Evolutionary conservation across 2,797 vertebrate species (phyloP).

Genomic region (Oreochromis mossambicus): DNA sequence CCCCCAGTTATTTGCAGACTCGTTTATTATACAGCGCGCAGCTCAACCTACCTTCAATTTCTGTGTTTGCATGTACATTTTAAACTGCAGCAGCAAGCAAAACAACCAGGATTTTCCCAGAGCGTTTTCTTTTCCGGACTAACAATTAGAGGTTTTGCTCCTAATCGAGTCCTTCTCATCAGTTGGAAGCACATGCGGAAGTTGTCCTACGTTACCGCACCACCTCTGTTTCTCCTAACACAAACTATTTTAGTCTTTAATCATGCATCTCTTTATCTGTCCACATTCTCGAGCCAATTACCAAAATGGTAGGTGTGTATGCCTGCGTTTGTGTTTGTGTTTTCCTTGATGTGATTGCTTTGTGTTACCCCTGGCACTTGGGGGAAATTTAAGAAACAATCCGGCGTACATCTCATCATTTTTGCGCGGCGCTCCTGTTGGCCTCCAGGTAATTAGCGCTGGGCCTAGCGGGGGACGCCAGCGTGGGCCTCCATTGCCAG

Average conservation of each 20-base stretch:
- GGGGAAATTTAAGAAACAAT: constrained; percentile 57
- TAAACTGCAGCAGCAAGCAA: neutral
- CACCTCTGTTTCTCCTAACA: neutral
- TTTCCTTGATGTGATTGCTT: constrained; percentile 50
- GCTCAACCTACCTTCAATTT: neutral
- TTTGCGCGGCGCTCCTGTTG: constrained; percentile 43
- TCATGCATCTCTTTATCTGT: constrained; percentile 31
- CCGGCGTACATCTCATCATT: constrained; percentile 40
- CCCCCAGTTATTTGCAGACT: neutral
- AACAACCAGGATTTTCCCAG: neutral
- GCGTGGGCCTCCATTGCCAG: constrained; percentile 52
- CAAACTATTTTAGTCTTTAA: constrained; percentile 20
- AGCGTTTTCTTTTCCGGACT: neutral
- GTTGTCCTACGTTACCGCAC: neutral
- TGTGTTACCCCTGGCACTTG: constrained; percentile 35
- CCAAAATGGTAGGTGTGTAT: neutral
- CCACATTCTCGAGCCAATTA: constrained; percentile 33
- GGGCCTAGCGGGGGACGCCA: constrained; percentile 45
- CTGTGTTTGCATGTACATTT: neutral
- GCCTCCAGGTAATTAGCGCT: constrained; percentile 72
- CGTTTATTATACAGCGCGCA: neutral
- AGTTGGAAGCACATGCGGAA: neutral
- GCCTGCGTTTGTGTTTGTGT: constrained; percentile 4
- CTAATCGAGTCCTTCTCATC: neutral
- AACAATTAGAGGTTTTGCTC: constrained; percentile 9